Conservation (phyloP, 2,113 vertebrate genomes). For the Scortum barcoo region DNA sequence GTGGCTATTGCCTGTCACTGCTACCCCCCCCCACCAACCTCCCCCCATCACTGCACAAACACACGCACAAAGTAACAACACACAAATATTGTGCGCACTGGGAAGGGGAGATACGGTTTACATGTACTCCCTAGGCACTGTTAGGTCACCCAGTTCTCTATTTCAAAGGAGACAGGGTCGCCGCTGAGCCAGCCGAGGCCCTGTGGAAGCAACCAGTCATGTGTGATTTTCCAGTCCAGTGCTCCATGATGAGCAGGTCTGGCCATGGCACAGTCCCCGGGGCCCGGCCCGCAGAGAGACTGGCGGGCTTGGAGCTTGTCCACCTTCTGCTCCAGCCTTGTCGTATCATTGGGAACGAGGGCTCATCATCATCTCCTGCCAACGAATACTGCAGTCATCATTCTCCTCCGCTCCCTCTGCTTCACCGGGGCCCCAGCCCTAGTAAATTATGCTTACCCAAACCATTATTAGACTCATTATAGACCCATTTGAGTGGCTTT, state of each 20-base stretch:
- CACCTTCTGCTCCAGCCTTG: conserved; percentile 78
- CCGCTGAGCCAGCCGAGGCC: conserved; percentile 68
- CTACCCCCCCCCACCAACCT: conserved; percentile 34
- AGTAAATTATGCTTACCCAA: conserved; percentile 82
- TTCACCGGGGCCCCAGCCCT: conserved; percentile 67
- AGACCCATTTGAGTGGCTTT: conserved; percentile 82
- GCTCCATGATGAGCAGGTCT: conserved; percentile 79
- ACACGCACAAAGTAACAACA: conserved; percentile 31
- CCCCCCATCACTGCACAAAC: conserved; percentile 24
- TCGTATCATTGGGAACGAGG: conserved; percentile 75
- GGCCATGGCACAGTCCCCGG: conserved; percentile 61
- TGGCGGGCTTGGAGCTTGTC: conserved; percentile 74
- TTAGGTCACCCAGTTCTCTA: conserved; percentile 82
- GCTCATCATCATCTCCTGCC: conserved; percentile 76
- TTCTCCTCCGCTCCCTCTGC: conserved; percentile 53
- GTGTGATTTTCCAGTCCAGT: conserved; percentile 82
- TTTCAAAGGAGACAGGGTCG: conserved; percentile 82
- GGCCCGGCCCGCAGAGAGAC: conserved; percentile 63
- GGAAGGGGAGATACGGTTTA: conserved; percentile 70
- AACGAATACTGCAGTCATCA: conserved; percentile 68
- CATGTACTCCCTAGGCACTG: conserved; percentile 69
- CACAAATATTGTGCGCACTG: conserved; percentile 36
- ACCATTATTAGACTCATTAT: conserved; percentile 85
- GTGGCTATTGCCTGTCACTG: conserved; percentile 72
- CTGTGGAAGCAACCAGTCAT: conserved; percentile 81